These are phyloP conservation scores for Brachionus paranguensis DNA, from an alignment of 1,140 invertebrate genomes.

Conservation along the genomic window DNA sequence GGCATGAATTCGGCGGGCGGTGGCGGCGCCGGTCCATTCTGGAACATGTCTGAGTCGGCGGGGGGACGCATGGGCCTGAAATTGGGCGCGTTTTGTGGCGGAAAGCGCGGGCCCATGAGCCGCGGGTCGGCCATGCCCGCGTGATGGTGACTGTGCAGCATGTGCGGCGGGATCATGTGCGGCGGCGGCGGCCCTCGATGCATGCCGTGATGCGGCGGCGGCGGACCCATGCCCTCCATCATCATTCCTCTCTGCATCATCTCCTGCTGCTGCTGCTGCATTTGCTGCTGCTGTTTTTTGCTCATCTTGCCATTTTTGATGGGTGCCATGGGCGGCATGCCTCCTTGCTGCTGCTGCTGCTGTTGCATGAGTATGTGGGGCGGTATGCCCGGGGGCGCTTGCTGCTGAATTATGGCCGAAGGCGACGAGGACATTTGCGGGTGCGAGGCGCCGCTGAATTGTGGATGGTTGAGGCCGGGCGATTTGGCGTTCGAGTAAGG, in stretches of 20 bases:
- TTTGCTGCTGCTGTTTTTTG: constrained; percentile 27
- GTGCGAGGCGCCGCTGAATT: neutral
- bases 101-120: neutral
- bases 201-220: neutral
- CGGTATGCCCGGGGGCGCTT: neutral
- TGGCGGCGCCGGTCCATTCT: neutral
- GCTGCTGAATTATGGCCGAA: neutral
- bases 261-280: neutral
- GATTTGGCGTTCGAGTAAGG: constrained; percentile 30
- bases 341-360: neutral
- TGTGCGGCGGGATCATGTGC: neutral
- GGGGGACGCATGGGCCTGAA: neutral
- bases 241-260: neutral
- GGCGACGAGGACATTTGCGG: constrained; percentile 20
- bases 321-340: neutral
- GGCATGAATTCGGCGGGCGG: neutral
- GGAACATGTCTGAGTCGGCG: neutral
- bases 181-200: neutral
- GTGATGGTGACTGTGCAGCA: neutral
- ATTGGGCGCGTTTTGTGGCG: neutral
- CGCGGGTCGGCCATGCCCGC: neutral
- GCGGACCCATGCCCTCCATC: neutral
- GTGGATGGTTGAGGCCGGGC: neutral
- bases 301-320: constrained; percentile 13
- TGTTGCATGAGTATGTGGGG: neutral